Base-by-base conservation (phyloP, 2,888 invertebrate genomes). In the Papilio gigon region DNA sequence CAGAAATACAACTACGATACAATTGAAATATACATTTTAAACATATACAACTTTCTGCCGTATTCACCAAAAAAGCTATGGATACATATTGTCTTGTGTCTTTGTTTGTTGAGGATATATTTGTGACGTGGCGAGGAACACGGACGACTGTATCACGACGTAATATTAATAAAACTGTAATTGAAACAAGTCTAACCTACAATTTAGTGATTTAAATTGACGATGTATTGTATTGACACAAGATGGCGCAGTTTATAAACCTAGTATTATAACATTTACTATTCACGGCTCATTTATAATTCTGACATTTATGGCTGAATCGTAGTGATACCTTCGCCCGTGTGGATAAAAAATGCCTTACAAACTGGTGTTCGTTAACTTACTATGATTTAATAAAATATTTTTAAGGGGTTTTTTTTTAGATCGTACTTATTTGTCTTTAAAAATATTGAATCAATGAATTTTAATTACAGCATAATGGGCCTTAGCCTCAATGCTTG, bases 21-120 rank as follows among this genome's bases (percentile, higher is more conserved):
- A 83, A 77, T 80, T 80, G 76, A 77, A 80, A 79, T 84, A 76
- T 84, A 87, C 84, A 82, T 76, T 80, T 84, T 79, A 86, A 83
- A 81, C 80, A 84, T 85, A 82, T 81, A 82, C 84, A 89, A 90
- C 89, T 89, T 90, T 86, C 84, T 90, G 90, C 89, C 90, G 76
- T 89, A 91, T 90, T 90, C 87, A 90, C 89, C 90, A 90, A 89
- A 80, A 47, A 76, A 83, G 84, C 87, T 89, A 90, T 85, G 86
- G 82, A 85, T 89, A 88, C 90, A 89, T 92, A 92, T 92, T 92
- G 91, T 90, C 91, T 86, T 79, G 85, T 88, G 86, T 92, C 90
- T 84, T 86, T 85, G 84, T 84, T 86, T 85, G 84, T 80, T 86
- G 88, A 89, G 88, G 88, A 85, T 85, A 80, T 85, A 80, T 78